phyloP scores from a whole-genome alignment of 2,888 invertebrate genomes.

The Netelia fuscicornis region DNA sequence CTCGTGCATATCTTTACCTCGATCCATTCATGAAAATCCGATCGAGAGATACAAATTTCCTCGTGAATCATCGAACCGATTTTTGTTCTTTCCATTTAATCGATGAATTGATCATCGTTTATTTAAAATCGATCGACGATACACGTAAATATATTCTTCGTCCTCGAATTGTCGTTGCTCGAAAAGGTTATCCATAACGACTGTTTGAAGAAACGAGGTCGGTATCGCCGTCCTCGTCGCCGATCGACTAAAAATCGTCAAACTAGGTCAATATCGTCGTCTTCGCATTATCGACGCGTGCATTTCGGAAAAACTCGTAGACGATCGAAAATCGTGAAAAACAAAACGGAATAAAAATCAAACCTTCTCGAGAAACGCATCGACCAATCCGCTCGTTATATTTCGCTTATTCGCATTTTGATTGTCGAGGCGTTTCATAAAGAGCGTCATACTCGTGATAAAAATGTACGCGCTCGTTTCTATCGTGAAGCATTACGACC shows the following conservation, averaged over 20 bases:
- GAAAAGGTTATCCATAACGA: background rate
- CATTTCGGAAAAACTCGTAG: background rate
- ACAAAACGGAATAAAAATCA: background rate
- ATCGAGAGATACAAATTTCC: background rate
- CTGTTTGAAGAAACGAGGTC: conserved; percentile 2
- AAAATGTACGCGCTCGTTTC: conserved; percentile 42
- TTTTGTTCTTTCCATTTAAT: conserved; percentile 19
- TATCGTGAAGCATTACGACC: conserved; percentile 44
- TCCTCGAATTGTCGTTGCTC: background rate
- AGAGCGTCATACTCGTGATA: background rate
- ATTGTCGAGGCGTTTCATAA: background rate
- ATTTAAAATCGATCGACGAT: background rate
- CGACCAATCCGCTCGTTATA: background rate
- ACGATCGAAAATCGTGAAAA: background rate
- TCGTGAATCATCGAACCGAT: background rate
- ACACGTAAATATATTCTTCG: background rate
- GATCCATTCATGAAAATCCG: conserved; percentile 37
- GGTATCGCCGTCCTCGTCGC: background rate
- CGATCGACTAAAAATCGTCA: background rate
- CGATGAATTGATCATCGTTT: background rate
- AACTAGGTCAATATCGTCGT: conserved; percentile 1
- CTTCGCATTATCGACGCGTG: background rate
- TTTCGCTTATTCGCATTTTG: background rate
- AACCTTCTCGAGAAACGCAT: background rate
- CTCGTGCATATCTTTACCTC: conserved; percentile 14